These are phyloP conservation scores for Phyllostomus hastatus DNA, from an alignment of 2,113 vertebrate genomes.

Conservation along the genomic window DNA sequence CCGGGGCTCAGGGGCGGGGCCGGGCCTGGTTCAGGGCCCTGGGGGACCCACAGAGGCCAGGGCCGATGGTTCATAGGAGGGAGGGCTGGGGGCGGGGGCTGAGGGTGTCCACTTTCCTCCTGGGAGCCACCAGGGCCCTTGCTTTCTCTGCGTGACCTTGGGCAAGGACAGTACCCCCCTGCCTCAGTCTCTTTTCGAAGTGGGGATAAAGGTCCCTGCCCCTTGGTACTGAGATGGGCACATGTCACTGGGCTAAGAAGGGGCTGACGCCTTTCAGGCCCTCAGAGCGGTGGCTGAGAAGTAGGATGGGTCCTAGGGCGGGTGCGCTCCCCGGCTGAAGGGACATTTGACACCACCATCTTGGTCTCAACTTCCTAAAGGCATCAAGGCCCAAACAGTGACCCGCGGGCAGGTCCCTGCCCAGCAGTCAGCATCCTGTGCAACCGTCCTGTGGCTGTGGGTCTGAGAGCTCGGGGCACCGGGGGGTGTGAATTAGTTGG, in stretches of 20 bases:
- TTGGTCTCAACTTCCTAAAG: neutral
- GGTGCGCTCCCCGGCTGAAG: neutral
- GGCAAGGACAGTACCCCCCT: neutral
- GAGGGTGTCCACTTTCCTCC: neutral
- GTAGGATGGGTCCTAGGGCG: neutral
- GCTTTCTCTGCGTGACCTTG: neutral
- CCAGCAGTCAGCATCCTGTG: rapidly evolving
- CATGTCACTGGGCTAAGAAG: neutral
- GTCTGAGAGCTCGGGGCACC: neutral
- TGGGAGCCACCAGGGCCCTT: neutral
- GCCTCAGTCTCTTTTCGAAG: neutral
- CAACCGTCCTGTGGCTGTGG: neutral
- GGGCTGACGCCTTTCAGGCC: neutral
- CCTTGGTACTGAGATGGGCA: neutral
- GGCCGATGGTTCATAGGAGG: too few relatives aligned
- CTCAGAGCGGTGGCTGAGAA: neutral
- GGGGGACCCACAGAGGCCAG: neutral
- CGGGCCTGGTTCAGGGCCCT: too few relatives aligned
- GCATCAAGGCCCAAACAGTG: neutral
- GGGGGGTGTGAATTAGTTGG: neutral
- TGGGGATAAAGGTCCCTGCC: neutral
- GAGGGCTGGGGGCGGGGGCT: neutral
- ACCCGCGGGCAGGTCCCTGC: rapidly evolving
- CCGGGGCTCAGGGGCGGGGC: too few relatives aligned
- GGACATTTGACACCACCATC: neutral